Base-by-base conservation (phyloP, 1,140 invertebrate genomes). In the Rhagoletis zephyria region DNA sequence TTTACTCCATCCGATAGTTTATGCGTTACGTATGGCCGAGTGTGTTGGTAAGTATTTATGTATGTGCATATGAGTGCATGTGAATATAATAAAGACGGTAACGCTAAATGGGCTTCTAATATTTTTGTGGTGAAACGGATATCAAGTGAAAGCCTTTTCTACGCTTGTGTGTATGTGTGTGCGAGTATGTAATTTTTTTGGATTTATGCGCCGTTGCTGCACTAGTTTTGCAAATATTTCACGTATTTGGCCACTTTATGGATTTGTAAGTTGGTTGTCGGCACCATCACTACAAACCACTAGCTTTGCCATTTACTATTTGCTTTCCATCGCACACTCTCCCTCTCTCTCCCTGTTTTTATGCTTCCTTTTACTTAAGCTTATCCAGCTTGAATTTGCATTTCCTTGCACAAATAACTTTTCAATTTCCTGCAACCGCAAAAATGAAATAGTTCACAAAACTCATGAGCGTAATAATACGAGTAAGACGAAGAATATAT, bases 351-450 rank as follows among this genome's bases (percentile, higher is more conserved):
- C 64, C 1, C 12, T 56, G 3, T 4, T 67, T 2, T 63, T 14
- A 16, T 14, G 9, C n/a, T 30, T 19, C 64, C 5, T 67, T 51
- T 45, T n/a, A 48, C 14, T 12, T 2, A 1, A 48, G 42, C 45
- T 81, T 77, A 77, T 77, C 45, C 74, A 19, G 4, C 56, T n/a
- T 19, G 42, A 45, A 81, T 81, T 81, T 81, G 48, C 74, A 81
- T 81, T 81, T 81, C 74, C 74, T 81, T 81, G 48, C 74, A 81
- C 74, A 81, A 85, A 85, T 85, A 85, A 85, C 85, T 87, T 87
- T 87, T 87, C 86, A 87, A 87, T 87, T 87, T 87, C 65, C 64
- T 70, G 86, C 86, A 77, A 87, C 65, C 65, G 42, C 85, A 85
- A 63, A 85, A 85, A 85, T 61, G 40, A 60, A 85, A 85, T 81